phyloP scores from a whole-genome alignment of 23 tunicate species.

The Styela plicata region DNA sequence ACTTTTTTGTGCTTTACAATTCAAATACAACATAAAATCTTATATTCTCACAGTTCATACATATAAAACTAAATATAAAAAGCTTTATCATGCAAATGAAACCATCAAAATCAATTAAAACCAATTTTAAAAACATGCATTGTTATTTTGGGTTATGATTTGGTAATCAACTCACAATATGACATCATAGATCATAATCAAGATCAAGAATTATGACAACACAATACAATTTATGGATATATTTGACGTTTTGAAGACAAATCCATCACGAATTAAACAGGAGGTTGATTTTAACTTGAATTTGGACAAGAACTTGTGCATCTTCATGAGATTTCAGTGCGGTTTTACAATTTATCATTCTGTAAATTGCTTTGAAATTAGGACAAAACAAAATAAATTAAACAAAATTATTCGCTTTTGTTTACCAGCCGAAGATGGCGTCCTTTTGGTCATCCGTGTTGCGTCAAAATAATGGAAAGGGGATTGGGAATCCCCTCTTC shows the following conservation, averaged over 20 bases:
- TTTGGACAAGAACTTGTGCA: background rate
- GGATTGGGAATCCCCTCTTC: slow-evolving; percentile 40
- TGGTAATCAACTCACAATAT: background rate
- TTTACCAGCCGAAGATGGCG: slow-evolving; percentile 46
- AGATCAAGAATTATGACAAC: background rate
- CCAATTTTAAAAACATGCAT: background rate
- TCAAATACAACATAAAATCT: no score
- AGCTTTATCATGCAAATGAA: no score
- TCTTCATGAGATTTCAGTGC: background rate
- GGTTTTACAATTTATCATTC: background rate
- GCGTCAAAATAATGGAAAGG: slow-evolving; percentile 76
- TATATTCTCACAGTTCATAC: no score
- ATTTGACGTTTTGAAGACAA: background rate
- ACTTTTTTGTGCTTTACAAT: no score
- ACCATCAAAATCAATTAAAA: no score
- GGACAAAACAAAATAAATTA: background rate
- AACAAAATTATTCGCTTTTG: background rate
- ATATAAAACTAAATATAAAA: no score
- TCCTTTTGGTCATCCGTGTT: slow-evolving; percentile 62
- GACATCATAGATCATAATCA: background rate
- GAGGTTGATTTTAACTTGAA: background rate
- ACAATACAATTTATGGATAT: background rate
- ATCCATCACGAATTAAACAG: background rate
- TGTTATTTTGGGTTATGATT: background rate
- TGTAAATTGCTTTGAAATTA: background rate